Evolutionary conservation across 64 coral and sea anemone species (phyloP), one percentile per base, ranked within the genome.

Genomic region (Pocillopora verrucosa): DNA sequence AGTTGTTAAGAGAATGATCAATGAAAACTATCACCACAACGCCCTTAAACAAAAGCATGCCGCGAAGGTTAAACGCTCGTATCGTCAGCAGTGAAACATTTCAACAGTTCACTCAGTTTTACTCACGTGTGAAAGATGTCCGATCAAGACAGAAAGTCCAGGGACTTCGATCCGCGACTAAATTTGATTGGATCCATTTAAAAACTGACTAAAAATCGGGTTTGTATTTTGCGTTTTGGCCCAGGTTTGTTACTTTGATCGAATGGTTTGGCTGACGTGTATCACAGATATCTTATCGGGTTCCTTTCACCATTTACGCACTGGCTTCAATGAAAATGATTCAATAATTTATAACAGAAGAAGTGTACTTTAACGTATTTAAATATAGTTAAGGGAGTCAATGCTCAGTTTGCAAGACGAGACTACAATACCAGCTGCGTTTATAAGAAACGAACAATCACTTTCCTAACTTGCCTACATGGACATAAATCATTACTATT

Each of bases 71-170:
- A 51, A 77, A 45, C 17, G 41, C 16, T n/a, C n/a, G 10, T 20
- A 19, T 56, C 22, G 37, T 77, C 56, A 77, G 75, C 16, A 77
- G 16, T 77, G 41, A 77, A 38, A 77, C 37, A 77, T 77, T 77
- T 77, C 16, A 20, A 22, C 36, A 3, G 6, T 77, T 77, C 22
- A 51, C 41, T 51, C 41, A 51, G 41, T 51, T 51, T 51, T 7
- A 51, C 41, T 77, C 41, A n/a, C 20, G n/a, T n/a, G 67, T n/a
- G 5, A 70, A 70, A 70, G 22, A 11, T 2, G n/a, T 20, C 4
- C 11, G 11, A 13, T n/a, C 67, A 70, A 25, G 10, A 73, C 16
- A 1, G 10, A 20, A n/a, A 11, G 69, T 51, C 41, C 3, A 51
- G 41, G 7, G 1, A 51, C 0, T 3, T 51, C 41, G 41, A 51